Percentiles rank a stretch among this genome's conserved stretches.
Conservation (phyloP, 2,797 vertebrate genomes). For the Pseudochaenichthys georgianus region DNA sequence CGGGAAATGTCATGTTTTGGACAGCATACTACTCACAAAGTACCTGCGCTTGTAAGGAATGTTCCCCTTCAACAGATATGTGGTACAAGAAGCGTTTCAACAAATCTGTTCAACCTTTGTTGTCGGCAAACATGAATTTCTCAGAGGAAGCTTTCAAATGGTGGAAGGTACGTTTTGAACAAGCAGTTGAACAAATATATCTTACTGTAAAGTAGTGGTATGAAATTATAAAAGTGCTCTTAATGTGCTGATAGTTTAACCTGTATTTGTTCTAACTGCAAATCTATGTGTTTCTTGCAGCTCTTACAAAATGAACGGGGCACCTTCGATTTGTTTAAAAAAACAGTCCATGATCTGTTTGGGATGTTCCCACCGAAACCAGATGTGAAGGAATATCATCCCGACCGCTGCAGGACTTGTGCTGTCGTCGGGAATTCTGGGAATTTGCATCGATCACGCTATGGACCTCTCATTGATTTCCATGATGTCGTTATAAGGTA, state of each 20-base stretch:
- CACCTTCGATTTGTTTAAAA: not conserved
- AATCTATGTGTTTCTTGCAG: slow-evolving; percentile 17
- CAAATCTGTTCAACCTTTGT: slow-evolving; percentile 16
- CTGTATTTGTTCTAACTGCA: not conserved
- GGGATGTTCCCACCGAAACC: slow-evolving; percentile 1
- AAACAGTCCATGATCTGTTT: slow-evolving; percentile 16
- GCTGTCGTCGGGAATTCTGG: slow-evolving; percentile 69
- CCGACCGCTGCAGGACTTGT: slow-evolving; percentile 40
- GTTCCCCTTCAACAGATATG: not conserved
- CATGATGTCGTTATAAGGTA: slow-evolving; percentile 58
- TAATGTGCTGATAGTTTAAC: too few relatives aligned
- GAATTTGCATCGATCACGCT: slow-evolving; percentile 45
- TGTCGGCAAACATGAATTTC: not conserved
- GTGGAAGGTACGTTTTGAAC: slow-evolving; percentile 51
- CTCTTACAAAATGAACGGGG: not conserved
- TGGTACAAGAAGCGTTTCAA: not conserved
- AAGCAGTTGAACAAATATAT: too few relatives aligned
- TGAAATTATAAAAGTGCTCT: too few relatives aligned
- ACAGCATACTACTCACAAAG: accelerated
- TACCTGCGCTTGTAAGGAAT: not conserved
- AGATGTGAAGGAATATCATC: not conserved
- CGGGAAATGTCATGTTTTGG: not conserved
- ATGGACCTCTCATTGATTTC: slow-evolving; percentile 54
- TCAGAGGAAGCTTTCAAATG: slow-evolving; percentile 30
- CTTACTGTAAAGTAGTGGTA: too few relatives aligned